phyloP scores from a whole-genome alignment of 2,797 vertebrate genomes.

The Arremon brunneinucha region DNA sequence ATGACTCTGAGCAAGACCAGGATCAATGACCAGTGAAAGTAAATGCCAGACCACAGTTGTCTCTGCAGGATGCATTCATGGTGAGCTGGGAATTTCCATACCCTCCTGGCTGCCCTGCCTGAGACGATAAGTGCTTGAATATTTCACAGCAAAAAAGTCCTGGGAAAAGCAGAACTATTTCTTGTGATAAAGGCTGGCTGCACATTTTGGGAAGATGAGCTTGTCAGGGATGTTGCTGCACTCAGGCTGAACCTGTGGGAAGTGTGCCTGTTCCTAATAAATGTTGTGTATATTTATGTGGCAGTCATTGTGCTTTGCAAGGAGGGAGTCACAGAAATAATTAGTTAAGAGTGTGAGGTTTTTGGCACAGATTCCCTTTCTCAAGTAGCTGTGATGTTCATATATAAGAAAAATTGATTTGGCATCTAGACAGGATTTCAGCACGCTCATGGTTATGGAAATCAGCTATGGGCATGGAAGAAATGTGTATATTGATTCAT shows the following conservation, averaged over 20 bases:
- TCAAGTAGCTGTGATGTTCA: slow-evolving; percentile 60
- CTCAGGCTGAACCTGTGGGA: slow-evolving; percentile 56
- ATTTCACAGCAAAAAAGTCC: slow-evolving; percentile 2
- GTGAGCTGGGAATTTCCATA: not conserved
- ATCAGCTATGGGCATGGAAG: slow-evolving; percentile 58
- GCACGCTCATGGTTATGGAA: slow-evolving; percentile 59
- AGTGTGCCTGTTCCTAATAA: slow-evolving; percentile 50
- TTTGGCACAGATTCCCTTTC: slow-evolving; percentile 57
- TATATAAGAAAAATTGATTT: slow-evolving; percentile 70
- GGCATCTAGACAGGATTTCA: slow-evolving; percentile 67
- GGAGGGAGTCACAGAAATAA: slow-evolving; percentile 61
- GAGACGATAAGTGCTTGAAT: not conserved
- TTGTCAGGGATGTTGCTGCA: slow-evolving; percentile 31
- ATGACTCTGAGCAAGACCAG: not conserved
- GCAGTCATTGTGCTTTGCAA: slow-evolving; percentile 49
- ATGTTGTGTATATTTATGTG: slow-evolving; percentile 39
- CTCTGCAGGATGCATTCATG: not conserved
- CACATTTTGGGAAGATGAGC: slow-evolving; percentile 22
- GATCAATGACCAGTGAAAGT: not conserved
- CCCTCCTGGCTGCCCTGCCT: not conserved
- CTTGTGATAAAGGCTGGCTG: slow-evolving; percentile 3
- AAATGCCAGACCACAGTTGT: not conserved
- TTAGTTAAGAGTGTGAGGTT: slow-evolving; percentile 66
- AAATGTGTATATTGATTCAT: slow-evolving; percentile 68
- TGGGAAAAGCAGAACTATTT: slow-evolving; percentile 11